A percentile compares a stretch with the other conserved stretches of the same genome.
These are phyloP conservation scores for Cathartes aura DNA, from an alignment of 2,113 vertebrate genomes.

Conservation along the genomic window DNA sequence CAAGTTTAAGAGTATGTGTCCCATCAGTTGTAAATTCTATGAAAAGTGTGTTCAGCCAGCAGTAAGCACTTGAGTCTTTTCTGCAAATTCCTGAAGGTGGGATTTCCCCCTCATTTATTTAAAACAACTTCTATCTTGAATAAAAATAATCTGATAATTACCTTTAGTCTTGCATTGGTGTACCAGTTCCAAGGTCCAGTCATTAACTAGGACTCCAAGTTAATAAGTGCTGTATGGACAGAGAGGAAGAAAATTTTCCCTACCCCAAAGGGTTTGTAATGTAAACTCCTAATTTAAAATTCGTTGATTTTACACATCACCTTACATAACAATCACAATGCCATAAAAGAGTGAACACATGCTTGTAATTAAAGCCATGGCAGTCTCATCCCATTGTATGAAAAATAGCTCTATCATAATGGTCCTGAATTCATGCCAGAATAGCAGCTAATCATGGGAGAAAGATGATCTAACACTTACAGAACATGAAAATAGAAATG, in stretches of 20 bases:
- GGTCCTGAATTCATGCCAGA: constrained; percentile 52
- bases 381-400: constrained; percentile 67
- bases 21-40: neutral
- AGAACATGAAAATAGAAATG: constrained; percentile 67
- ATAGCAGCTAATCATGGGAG: constrained; percentile 72
- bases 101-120: neutral
- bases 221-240: neutral
- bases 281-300: constrained; percentile 55
- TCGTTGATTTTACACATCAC: constrained; percentile 60
- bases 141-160: neutral
- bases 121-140: neutral
- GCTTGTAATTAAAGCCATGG: constrained; percentile 66
- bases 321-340: constrained; percentile 61
- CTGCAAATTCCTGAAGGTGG: neutral
- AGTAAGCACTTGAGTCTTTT: neutral
- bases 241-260: neutral
- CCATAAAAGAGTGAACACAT: constrained; percentile 59
- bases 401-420: constrained; percentile 72
- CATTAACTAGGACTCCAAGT: neutral
- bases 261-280: constrained; percentile 3
- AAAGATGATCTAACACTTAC: constrained; percentile 68
- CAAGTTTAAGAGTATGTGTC: neutral
- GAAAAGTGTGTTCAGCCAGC: neutral
- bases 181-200: neutral
- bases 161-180: neutral